phyloP scores from a whole-genome alignment of 2,113 vertebrate species.

The Tauraco erythrolophus region DNA sequence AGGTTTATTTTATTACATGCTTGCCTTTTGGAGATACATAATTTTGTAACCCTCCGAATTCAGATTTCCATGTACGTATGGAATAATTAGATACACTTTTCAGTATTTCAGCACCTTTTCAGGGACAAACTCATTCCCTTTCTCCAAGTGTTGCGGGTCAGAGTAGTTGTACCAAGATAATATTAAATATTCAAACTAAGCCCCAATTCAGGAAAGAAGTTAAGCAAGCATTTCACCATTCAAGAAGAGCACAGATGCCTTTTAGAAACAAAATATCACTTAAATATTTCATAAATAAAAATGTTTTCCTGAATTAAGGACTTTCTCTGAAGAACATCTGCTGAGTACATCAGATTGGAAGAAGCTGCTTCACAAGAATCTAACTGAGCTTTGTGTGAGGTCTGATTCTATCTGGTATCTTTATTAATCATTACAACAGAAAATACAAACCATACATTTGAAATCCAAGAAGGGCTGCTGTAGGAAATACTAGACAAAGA shows the following conservation, averaged over 20 bases:
- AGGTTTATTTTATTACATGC: not conserved
- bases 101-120: not conserved
- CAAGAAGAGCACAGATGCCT: not conserved
- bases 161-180: not conserved
- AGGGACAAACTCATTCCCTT: not conserved
- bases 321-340: not conserved
- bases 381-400: not conserved
- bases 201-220: not conserved
- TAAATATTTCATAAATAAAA: not conserved
- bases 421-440: not conserved
- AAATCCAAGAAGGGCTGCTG: not conserved
- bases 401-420: not conserved
- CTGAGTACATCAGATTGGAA: not conserved
- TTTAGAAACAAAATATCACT: not conserved
- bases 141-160: not conserved
- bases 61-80: not conserved
- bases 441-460: not conserved
- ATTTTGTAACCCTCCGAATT: not conserved
- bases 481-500: not conserved
- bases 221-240: not conserved
- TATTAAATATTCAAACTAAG: not conserved
- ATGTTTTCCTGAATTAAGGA: not conserved
- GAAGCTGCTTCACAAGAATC: not conserved
- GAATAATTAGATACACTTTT: not conserved
- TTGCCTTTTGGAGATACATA: not conserved